phyloP scores from a whole-genome alignment of 2,888 invertebrate genomes.

The Lydus trimaculatus region DNA sequence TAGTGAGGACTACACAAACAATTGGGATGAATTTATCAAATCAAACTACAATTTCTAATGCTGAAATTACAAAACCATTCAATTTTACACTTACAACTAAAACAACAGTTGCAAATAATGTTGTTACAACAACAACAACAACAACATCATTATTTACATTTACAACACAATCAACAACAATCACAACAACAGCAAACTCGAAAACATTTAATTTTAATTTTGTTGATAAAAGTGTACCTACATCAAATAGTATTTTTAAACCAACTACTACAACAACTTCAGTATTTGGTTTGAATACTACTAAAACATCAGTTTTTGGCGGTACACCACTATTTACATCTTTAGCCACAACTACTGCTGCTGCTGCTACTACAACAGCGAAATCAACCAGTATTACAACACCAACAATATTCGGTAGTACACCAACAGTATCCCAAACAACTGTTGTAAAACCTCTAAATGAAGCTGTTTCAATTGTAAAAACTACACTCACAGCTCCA shows the following conservation, averaged over 20 bases:
- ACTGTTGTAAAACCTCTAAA: constrained; percentile 18
- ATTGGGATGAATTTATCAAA: not conserved
- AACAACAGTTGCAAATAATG: not conserved
- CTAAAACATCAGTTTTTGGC: constrained; percentile 11
- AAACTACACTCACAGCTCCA: not conserved
- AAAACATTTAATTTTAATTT: not conserved
- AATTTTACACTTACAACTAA: not conserved
- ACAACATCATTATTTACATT: constrained; percentile 1
- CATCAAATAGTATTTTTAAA: not conserved
- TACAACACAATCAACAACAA: constrained; percentile 7
- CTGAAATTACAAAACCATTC: constrained; percentile 10
- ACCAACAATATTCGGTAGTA: constrained; percentile 52
- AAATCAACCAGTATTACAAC: constrained; percentile 15
- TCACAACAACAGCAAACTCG: not conserved
- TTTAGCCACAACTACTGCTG: constrained; percentile 1
- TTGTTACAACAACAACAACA: not conserved
- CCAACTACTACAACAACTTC: constrained; percentile 4
- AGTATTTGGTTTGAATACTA: not conserved
- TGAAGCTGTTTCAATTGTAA: constrained; percentile 4
- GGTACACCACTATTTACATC: constrained; percentile 2
- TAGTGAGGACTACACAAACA: not conserved
- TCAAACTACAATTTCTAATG: constrained; percentile 12
- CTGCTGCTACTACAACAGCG: constrained; percentile 14
- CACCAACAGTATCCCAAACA: constrained; percentile 42
- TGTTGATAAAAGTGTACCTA: not conserved